These are phyloP conservation scores for Conger conger DNA, from an alignment of 2,113 vertebrate genomes.

Conservation along the genomic window DNA sequence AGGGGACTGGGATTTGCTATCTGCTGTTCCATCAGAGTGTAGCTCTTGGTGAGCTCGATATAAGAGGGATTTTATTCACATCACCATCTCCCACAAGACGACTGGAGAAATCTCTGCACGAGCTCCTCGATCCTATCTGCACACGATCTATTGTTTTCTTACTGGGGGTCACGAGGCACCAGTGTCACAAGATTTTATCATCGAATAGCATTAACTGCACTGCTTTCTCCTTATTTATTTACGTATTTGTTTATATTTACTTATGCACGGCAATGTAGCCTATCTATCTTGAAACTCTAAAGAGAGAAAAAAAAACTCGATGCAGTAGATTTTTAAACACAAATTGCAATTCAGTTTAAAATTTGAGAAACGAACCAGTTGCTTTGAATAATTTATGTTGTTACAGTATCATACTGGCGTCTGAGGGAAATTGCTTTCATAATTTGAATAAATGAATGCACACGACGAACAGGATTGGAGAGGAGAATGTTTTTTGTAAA, in stretches of 20 bases:
- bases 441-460: background rate
- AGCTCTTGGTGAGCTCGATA: constrained; percentile 11
- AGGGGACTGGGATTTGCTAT: background rate
- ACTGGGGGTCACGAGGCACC: constrained; percentile 44
- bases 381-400: background rate
- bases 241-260: background rate
- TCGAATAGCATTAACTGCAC: background rate
- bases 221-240: background rate
- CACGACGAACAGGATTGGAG: background rate
- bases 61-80: constrained; percentile 9
- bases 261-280: background rate
- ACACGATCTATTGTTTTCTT: constrained; percentile 69
- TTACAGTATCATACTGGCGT: too few species aligned
- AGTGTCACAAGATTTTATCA: constrained; percentile 41
- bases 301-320: background rate
- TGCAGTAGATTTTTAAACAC: background rate
- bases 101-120: constrained; percentile 35
- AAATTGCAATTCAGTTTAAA: background rate
- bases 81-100: constrained; percentile 29
- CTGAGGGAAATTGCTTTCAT: too few species aligned
- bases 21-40: background rate
- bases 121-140: constrained; percentile 35
- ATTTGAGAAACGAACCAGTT: background rate
- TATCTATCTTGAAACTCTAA: background rate
- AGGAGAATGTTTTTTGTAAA: constrained; percentile 27